Percentiles rank a stretch among this genome's conserved stretches.
phyloP scores from a whole-genome alignment of 2,888 invertebrate species.

The Cantharis nigra region DNA sequence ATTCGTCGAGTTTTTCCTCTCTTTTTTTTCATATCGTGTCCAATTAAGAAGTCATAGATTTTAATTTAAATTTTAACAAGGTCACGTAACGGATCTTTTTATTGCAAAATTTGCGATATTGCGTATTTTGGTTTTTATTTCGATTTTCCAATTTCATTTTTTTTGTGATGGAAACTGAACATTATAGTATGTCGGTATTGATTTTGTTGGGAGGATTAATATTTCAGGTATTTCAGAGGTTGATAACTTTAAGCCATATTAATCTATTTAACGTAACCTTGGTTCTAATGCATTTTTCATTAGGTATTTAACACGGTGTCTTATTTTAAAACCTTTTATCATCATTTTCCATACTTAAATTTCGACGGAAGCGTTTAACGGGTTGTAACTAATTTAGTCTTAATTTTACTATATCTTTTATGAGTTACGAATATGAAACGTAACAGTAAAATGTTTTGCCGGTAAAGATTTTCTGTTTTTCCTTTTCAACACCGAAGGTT shows the following conservation, averaged over 20 bases:
- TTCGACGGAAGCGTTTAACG: constrained; percentile 1
- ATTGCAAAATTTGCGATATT: neutral
- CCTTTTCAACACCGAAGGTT: neutral
- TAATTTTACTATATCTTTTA: neutral
- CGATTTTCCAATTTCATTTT: neutral
- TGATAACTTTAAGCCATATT: neutral
- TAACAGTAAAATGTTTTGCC: neutral
- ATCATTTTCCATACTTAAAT: neutral
- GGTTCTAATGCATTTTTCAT: neutral
- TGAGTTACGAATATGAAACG: neutral
- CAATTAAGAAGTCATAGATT: neutral
- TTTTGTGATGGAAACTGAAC: neutral
- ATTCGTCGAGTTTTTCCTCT: neutral
- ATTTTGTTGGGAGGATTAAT: neutral
- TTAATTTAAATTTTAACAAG: neutral
- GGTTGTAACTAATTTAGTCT: neutral
- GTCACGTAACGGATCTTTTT: neutral
- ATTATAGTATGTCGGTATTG: neutral
- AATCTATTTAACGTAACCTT: neutral
- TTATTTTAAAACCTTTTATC: neutral
- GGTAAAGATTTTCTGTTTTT: neutral
- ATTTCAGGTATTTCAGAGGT: neutral
- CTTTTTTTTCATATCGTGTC: neutral
- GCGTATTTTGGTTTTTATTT: neutral
- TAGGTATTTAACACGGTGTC: neutral